phyloP scores from a whole-genome alignment of 2,113 vertebrate species.

The Elephantulus edwardii region DNA sequence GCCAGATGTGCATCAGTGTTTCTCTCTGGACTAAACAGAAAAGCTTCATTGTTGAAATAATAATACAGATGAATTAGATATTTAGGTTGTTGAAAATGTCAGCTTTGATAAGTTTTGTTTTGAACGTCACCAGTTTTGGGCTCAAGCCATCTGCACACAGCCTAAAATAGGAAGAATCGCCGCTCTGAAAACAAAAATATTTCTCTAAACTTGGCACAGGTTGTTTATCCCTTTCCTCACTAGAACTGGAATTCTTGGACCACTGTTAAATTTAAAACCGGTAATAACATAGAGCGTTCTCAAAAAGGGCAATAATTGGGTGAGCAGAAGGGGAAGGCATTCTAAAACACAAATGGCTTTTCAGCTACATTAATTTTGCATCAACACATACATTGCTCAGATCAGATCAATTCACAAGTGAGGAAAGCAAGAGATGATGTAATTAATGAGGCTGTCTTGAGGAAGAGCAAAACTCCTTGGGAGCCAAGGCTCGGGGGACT shows the following conservation, averaged over 20 bases:
- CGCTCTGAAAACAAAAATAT: conserved; percentile 19
- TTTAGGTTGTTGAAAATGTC: not conserved
- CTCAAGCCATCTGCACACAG: not conserved
- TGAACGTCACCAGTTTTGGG: not conserved
- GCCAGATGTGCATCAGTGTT: not conserved
- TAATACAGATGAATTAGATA: not conserved
- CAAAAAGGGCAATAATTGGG: conserved; percentile 5
- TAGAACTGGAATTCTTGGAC: not conserved
- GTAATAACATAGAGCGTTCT: not conserved
- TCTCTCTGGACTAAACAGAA: not conserved
- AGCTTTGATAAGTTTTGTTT: conserved; percentile 11
- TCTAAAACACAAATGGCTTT: conserved; percentile 4
- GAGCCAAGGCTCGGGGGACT: not conserved
- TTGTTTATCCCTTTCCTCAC: not conserved
- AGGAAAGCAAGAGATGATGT: not conserved
- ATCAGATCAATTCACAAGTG: not conserved
- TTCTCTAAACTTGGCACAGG: not conserved
- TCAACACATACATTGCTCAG: not conserved
- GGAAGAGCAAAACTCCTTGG: not conserved
- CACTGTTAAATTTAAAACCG: not conserved
- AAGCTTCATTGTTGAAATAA: not conserved
- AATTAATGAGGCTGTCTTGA: not conserved
- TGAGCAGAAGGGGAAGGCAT: not conserved
- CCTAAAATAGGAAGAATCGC: not conserved
- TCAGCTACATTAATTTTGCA: conserved; percentile 20